A percentile compares a stretch with the other conserved stretches of the same genome.
phyloP scores from a whole-genome alignment of 2,113 vertebrate species.

The Sinocyclocheilus rhinocerous region DNA sequence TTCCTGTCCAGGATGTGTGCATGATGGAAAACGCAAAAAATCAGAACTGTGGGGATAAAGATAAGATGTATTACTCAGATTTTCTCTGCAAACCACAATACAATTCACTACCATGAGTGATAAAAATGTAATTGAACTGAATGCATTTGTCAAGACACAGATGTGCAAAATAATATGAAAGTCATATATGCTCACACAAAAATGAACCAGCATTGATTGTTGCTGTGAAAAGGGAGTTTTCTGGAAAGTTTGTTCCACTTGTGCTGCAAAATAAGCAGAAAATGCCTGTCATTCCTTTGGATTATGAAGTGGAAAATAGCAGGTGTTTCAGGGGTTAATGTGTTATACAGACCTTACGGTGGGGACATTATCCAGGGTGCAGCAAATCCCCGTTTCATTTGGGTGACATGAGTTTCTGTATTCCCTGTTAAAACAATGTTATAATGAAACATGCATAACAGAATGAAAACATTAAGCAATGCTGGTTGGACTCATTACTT shows the following conservation, averaged over 20 bases:
- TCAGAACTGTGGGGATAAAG: conserved; percentile 65
- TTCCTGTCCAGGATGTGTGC: conserved; percentile 75
- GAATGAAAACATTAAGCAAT: neutral
- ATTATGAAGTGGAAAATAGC: neutral
- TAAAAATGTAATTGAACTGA: neutral
- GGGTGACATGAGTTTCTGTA: no score
- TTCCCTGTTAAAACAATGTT: conserved; percentile 7
- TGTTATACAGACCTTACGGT: conserved; percentile 73
- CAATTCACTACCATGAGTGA: neutral
- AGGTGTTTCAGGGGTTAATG: neutral
- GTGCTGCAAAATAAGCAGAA: conserved; percentile 63
- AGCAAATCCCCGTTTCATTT: conserved; percentile 59
- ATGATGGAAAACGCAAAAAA: conserved; percentile 76
- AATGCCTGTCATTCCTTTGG: neutral
- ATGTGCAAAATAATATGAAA: neutral
- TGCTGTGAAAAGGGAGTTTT: conserved; percentile 77
- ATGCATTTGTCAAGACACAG: no score
- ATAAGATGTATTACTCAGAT: neutral
- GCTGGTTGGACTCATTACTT: neutral
- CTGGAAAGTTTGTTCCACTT: conserved; percentile 71
- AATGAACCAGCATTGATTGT: conserved; percentile 73
- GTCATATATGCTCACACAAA: conserved; percentile 71
- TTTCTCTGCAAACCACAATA: neutral
- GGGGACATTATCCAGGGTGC: conserved; percentile 56
- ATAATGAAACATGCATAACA: neutral